Evolutionary conservation across 1,140 invertebrate species (phyloP), one percentile per base, ranked within the genome.

Genomic region (Dendroctonus valens): DNA sequence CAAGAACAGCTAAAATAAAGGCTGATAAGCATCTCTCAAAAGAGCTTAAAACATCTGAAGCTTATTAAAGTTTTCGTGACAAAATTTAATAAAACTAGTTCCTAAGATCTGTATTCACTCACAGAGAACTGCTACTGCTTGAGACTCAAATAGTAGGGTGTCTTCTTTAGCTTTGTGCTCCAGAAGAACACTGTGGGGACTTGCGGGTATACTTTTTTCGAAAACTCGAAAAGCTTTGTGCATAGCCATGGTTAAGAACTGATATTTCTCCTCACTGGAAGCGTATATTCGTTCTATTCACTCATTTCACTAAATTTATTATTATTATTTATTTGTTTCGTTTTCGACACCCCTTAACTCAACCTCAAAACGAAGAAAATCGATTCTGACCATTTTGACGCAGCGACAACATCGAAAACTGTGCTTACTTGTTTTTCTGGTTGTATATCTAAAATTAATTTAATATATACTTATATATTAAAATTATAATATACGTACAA

Each of bases 211-310:
- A 67, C 89, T 85, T 81, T 95, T 95, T 79, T 96, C 92, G 72
- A 92, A 86, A 70, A 96, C 88, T 72, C 93, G 89, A 81, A 93
- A 96, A 54, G 88, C 87, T 83, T 96, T 96, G 72, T 92, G 93
- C 89, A 97, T 92, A 76, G 93, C 91, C 94, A 95, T 96, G 44
- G 1, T 46, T 46, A 46, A 26, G 26, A 26, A 3, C 26, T 26
- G 26, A 26, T 26, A 26, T 26, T 26, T 26, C 26, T 26, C 26
- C 26, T 26, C 26, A 26, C 26, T 26, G 26, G 26, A 26, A 26
- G 26, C 26, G 26, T 26, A 26, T 26, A 26, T 26, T 26, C 3
- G 26, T 26, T 26, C 26, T 26, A 26, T 26, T 26, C 26, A 26
- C 26, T 26, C 26, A 26, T 26, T 26, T 26, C 26, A 26, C 26